These are phyloP conservation scores for Sula dactylatra DNA, from an alignment of 2,113 vertebrate species.

Conservation along the genomic window DNA sequence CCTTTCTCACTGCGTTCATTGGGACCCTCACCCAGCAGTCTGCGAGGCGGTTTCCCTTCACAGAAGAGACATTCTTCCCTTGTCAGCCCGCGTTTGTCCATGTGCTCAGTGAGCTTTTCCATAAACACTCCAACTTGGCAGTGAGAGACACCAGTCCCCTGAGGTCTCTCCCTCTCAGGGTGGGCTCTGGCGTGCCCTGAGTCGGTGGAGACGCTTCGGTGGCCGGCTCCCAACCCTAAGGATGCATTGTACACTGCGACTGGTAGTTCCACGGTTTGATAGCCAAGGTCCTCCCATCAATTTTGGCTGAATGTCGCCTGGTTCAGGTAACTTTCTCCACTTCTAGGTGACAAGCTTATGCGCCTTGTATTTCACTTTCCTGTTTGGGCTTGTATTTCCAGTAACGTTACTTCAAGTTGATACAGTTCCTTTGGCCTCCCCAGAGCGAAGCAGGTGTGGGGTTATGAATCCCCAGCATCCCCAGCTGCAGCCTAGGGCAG, in stretches of 20 bases:
- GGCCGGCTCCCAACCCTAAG: rapidly evolving
- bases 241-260: rapidly evolving
- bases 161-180: rapidly evolving
- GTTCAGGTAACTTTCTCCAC: background rate
- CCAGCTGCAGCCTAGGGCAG: background rate
- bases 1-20: rapidly evolving
- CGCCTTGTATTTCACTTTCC: background rate
- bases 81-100: rapidly evolving
- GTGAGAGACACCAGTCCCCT: background rate
- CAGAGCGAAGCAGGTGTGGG: rapidly evolving
- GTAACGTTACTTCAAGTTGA: background rate
- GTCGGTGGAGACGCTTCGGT: rapidly evolving
- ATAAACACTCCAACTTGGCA: background rate
- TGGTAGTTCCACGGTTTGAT: background rate
- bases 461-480: background rate
- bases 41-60: background rate
- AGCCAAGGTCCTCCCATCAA: background rate
- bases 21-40: background rate
- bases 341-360: background rate
- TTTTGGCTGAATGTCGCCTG: background rate
- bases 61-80: background rate
- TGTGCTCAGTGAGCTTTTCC: background rate
- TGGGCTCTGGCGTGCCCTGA: background rate
- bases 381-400: background rate
- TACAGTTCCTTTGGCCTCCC: background rate